Evolutionary conservation across 2,888 invertebrate genomes (phyloP).

Genomic region (Seira musarum): DNA sequence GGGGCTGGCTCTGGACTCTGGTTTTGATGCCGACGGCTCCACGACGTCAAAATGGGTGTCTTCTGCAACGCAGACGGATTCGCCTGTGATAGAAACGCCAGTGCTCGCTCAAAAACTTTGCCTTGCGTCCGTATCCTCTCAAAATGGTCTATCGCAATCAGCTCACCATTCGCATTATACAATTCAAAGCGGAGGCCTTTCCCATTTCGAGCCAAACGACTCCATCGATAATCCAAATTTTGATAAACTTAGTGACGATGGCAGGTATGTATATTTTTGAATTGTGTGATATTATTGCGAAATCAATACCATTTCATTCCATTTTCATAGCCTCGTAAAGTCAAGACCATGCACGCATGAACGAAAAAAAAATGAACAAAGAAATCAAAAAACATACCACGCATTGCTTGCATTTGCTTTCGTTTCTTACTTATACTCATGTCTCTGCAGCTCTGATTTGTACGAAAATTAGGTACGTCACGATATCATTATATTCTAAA

Average conservation of each 20-base stretch:
- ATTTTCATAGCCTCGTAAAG: no score
- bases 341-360: no score
- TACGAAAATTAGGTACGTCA: no score
- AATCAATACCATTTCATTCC: no score
- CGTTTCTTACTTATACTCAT: no score
- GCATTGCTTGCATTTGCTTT: no score
- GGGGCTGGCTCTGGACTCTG: slow-evolving; percentile 46
- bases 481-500: no score
- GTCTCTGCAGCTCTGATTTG: no score
- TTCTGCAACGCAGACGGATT: slow-evolving; percentile 64
- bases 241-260: slow-evolving; percentile 67
- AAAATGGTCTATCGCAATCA: slow-evolving; percentile 2
- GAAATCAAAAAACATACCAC: no score
- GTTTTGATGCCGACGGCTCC: slow-evolving; percentile 25
- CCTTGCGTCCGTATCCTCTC: slow-evolving; percentile 33
- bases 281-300: no score
- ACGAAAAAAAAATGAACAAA: no score
- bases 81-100: slow-evolving; percentile 59
- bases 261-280: slow-evolving; percentile 53
- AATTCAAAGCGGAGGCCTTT: slow-evolving; percentile 17
- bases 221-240: slow-evolving; percentile 57
- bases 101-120: slow-evolving; percentile 58
- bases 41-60: slow-evolving; percentile 48
- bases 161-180: slow-evolving; percentile 28
- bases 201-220: slow-evolving; percentile 13